Conservation (phyloP, 2,888 invertebrate genomes). For the Cataglyphis livida region DNA sequence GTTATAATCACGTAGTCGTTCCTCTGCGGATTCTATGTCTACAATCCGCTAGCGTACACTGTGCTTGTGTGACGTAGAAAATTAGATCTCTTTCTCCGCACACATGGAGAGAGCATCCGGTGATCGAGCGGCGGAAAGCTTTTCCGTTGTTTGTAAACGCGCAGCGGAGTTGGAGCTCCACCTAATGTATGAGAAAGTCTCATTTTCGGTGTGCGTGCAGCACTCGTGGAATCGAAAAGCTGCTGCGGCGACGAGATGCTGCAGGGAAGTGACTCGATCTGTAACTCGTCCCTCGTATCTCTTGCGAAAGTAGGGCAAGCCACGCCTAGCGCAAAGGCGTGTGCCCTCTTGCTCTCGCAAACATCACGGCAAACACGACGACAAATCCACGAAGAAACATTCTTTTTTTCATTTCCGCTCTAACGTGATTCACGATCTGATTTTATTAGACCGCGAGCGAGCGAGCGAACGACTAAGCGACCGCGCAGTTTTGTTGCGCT, state of each 20-base stretch:
- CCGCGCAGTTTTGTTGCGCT: constrained; percentile 28
- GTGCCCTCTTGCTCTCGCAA: constrained; percentile 59
- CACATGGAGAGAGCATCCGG: constrained; percentile 46
- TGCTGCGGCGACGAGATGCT: constrained; percentile 47
- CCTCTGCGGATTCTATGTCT: not conserved
- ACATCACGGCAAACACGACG: constrained; percentile 51
- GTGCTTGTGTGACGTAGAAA: constrained; percentile 54
- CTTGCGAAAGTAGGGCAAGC: constrained; percentile 73
- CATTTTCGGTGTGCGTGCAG: constrained; percentile 41
- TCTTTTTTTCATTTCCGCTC: constrained; percentile 11
- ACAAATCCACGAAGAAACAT: constrained; percentile 21
- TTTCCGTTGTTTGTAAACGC: constrained; percentile 59
- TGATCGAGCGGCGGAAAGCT: constrained; percentile 44
- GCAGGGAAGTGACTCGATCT: constrained; percentile 69
- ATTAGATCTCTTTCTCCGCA: constrained; percentile 60
- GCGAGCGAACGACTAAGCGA: too few species aligned
- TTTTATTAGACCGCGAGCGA: constrained; percentile 31
- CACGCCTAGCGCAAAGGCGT: constrained; percentile 67
- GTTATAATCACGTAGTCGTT: constrained; percentile 20
- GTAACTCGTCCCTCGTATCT: constrained; percentile 56
- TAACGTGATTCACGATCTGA: constrained; percentile 36
- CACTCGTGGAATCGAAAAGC: constrained; percentile 64
- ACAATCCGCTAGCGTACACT: not conserved
- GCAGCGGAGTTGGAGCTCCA: constrained; percentile 49
- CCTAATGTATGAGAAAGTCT: constrained; percentile 69